Conservation (phyloP, 2,797 vertebrate genomes). For the Gephyroberyx darwinii region DNA sequence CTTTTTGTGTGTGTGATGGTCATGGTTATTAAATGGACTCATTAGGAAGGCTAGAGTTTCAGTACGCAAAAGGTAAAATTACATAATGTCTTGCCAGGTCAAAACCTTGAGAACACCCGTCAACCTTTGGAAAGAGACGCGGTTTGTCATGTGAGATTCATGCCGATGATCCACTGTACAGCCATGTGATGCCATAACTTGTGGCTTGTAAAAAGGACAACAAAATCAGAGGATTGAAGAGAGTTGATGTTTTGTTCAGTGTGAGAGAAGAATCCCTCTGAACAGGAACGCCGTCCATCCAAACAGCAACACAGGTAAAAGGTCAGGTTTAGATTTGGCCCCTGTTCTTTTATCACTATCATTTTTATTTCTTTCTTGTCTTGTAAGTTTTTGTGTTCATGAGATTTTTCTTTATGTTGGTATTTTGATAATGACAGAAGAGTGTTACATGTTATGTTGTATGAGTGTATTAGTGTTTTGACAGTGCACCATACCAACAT, state of each 20-base stretch:
- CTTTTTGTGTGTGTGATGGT: not conserved
- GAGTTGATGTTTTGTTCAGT: slow-evolving; percentile 7
- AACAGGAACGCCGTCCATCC: not conserved
- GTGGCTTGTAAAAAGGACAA: slow-evolving; percentile 32
- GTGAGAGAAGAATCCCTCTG: not conserved
- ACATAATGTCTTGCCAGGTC: not conserved
- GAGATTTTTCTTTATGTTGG: too few relatives aligned
- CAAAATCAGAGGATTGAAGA: not conserved
- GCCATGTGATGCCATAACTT: slow-evolving; percentile 59
- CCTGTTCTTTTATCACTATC: not conserved
- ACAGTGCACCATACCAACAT: too few relatives aligned
- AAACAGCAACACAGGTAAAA: slow-evolving; percentile 53
- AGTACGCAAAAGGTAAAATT: not conserved
- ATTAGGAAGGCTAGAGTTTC: not conserved
- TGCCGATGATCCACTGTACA: slow-evolving; percentile 6
- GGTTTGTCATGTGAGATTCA: slow-evolving; percentile 60
- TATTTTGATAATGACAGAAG: not conserved
- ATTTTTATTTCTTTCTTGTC: not conserved
- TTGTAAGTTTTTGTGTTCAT: too few relatives aligned
- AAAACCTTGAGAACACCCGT: slow-evolving; percentile 17
- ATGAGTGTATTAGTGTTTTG: not conserved
- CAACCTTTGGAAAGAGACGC: slow-evolving; percentile 50
- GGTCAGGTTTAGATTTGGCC: not conserved
- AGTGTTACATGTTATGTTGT: not conserved
- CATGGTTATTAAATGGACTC: accelerated